Base-by-base conservation (phyloP, 1,140 invertebrate genomes). In the Pogonomyrmex californicus region DNA sequence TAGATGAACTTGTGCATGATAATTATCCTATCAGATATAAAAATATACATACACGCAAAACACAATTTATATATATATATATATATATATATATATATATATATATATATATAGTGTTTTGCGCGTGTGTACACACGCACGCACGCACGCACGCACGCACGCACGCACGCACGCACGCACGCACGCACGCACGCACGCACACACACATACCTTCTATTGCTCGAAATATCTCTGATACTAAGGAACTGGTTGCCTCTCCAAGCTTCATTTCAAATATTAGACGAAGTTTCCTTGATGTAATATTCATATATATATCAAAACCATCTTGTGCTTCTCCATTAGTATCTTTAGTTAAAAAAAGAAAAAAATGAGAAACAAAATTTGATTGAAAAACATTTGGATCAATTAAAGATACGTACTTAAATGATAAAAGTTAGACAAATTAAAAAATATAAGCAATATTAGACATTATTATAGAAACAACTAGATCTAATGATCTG, bases 241-340 rank as follows among this genome's bases (percentile, higher is more conserved):
- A 97, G 89, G 96, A 95, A 85, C 96, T 96, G n/a, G 97, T 96
- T 89, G 96, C 96, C 79, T 95, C 93, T 51, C 96, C 96, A 92
- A 96, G 96, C 83, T 96, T 95, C 94, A 98, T 96, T 94, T 97
- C 97, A 93, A 97, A 96, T 49, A 96, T 93, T 36, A 97, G 93
- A 91, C 96, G 96, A 58, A 96, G 91, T 91, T 96, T 96, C 79
- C 95, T 95, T n/a, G 95, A 96, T 47, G 94, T 95, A 68, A 97
- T 95, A 91, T 96, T 97, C 62, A 97, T 93, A 91, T 95, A 96
- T 68, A 97, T 95, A 94, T 97, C 95, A 60, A 94, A 93, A 33
- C 95, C 92, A 90, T 95, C 95, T 70, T 95, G 92, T 54, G 94
- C 92, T 88, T 95, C 94, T 54, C 94, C 95, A 90, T 96, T 95